These are phyloP conservation scores for Drosophila navojoa DNA, from an alignment of 1,140 invertebrate species.

Conservation along the genomic window DNA sequence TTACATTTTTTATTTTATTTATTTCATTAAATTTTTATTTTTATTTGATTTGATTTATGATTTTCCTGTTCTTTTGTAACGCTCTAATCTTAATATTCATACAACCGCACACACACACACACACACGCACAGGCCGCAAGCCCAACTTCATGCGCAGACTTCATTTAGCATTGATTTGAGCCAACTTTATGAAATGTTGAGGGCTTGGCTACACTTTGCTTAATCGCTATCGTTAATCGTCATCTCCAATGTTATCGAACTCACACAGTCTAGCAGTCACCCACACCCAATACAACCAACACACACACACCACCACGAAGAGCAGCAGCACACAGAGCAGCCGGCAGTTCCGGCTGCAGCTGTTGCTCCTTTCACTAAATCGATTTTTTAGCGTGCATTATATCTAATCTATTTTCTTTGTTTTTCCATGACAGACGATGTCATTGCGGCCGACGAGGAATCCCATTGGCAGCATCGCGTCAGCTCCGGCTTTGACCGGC, in stretches of 20 bases:
- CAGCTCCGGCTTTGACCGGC: conserved; percentile 91
- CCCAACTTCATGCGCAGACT: conserved; percentile 16
- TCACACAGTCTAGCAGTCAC: conserved; percentile 19
- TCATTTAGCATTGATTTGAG: conserved; percentile 43
- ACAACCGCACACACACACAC: conserved; percentile 17
- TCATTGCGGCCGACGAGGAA: conserved; percentile 85
- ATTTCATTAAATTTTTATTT: conserved; percentile 36
- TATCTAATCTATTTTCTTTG: conserved; percentile 1
- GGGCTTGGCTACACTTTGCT: conserved; percentile 31
- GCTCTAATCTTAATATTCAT: conserved; percentile 37
- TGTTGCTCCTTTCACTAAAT: conserved; percentile 11
- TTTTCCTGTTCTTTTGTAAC: conserved; percentile 47
- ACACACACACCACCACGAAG: conserved; percentile 4
- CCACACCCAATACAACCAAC: conserved; percentile 5
- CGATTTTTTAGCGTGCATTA: not conserved
- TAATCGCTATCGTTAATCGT: conserved; percentile 25
- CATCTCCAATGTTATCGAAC: conserved; percentile 27
- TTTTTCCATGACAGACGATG: conserved; percentile 67
- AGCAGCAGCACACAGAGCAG: conserved; percentile 14
- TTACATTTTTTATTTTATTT: conserved; percentile 12
- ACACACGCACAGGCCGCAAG: conserved; percentile 23
- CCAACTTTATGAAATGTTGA: conserved; percentile 39
- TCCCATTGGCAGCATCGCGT: conserved; percentile 92
- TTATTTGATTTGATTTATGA: conserved; percentile 38
- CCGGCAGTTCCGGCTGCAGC: conserved; percentile 5